Conservation (phyloP, 1,140 invertebrate species). For the Temnothorax nylanderi region DNA sequence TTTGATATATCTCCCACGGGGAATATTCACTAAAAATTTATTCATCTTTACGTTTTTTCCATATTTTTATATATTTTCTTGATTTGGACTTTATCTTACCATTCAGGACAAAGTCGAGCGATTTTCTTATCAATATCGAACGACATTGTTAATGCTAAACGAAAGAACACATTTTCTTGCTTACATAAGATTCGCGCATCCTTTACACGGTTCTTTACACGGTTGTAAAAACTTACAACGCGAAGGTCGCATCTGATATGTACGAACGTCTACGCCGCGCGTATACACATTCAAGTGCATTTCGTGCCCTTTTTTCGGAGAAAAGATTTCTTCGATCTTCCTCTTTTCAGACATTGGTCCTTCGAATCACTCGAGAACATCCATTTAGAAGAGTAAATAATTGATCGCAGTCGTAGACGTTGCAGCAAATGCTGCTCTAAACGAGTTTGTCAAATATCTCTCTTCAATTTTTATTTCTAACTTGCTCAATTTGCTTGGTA, state of each 20-base stretch:
- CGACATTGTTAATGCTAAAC: background rate
- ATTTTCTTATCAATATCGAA: background rate
- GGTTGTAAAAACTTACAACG: background rate
- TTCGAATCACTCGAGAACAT: background rate
- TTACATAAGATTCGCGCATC: background rate
- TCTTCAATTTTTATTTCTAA: background rate
- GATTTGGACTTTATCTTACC: background rate
- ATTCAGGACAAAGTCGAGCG: background rate
- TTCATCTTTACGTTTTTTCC: background rate
- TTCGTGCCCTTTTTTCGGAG: background rate
- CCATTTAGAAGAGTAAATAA: conserved; percentile 24
- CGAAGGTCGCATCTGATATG: background rate
- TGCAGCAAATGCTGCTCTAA: background rate
- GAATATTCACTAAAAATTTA: background rate
- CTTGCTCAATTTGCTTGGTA: background rate
- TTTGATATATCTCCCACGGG: background rate
- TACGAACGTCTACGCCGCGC: background rate
- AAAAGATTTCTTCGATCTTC: background rate
- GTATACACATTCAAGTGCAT: background rate
- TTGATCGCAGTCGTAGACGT: background rate
- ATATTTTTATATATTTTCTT: background rate
- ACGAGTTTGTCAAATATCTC: background rate
- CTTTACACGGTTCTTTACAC: background rate
- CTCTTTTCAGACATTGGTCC: background rate
- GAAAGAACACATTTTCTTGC: background rate